phyloP scores from a whole-genome alignment of 1,140 invertebrate species.

The Heliothis virescens region DNA sequence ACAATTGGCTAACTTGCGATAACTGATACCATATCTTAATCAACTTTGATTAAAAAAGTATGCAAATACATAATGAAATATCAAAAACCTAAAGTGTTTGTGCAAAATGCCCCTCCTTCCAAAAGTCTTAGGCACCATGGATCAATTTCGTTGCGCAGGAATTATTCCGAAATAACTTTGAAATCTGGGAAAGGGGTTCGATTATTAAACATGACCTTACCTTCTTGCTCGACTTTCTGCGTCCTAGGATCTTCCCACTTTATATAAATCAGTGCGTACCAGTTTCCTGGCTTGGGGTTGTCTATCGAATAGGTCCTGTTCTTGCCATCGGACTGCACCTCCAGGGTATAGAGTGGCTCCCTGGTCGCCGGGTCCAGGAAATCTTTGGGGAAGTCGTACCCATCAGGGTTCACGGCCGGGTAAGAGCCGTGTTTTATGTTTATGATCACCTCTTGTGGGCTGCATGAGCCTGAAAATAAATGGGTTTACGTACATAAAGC shows the following conservation, averaged over 20 bases:
- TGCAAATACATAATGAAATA: too few species aligned
- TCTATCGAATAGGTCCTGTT: slow-evolving; percentile 70
- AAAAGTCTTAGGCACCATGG: too few species aligned
- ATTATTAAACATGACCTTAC: slow-evolving; percentile 73
- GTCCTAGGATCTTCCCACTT: slow-evolving; percentile 90
- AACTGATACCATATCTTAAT: too few species aligned
- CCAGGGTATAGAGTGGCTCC: slow-evolving; percentile 68
- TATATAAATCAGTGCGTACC: slow-evolving; percentile 92
- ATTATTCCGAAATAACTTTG: too few species aligned
- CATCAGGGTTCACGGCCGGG: slow-evolving; percentile 92
- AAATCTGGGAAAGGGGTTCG: too few species aligned
- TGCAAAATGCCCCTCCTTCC: too few species aligned
- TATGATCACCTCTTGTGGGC: slow-evolving; percentile 87
- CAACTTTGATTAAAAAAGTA: too few species aligned
- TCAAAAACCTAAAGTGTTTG: too few species aligned
- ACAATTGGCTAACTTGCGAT: too few species aligned
- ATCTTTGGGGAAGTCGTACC: slow-evolving; percentile 89
- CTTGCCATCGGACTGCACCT: slow-evolving; percentile 72
- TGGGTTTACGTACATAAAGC: background rate
- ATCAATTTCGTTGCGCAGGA: too few species aligned
- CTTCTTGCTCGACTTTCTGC: slow-evolving; percentile 91
- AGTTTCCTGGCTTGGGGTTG: slow-evolving; percentile 90
- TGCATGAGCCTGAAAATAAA: slow-evolving; percentile 85
- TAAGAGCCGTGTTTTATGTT: slow-evolving; percentile 91
- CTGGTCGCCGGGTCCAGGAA: slow-evolving; percentile 86